Evolutionary conservation across 2,113 vertebrate genomes (phyloP), one percentile per base, ranked within the genome.

Genomic region (Echinops telfairi): DNA sequence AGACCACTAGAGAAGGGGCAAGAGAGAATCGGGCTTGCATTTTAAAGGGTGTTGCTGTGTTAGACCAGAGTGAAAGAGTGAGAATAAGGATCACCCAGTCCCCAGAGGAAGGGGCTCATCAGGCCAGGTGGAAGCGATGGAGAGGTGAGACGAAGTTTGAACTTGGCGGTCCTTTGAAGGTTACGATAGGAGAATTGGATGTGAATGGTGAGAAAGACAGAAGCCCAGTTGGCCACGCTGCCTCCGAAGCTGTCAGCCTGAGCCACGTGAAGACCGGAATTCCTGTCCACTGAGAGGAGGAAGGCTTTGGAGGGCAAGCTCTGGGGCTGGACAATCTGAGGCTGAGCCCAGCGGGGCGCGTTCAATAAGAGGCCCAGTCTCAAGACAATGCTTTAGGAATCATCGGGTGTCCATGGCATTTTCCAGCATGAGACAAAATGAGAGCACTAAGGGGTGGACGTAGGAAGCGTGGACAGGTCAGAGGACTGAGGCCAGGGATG

Each of bases 1-100:
- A n/a, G 62, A 47, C 19, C 19, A 23, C 43, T 2, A 10, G 36
- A 36, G 79, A 3, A 25, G 19, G 58, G 23, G 20, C 40, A 12
- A 22, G 1, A n/a, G 7, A 6, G 0, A 0, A 27, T 29, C 14
- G n/a, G 58, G 33, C 8, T 1, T 29, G 33, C 3, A 6, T 53
- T 22, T n/a, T 38, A 57, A 80, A 57, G 76, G 19, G 22, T 33
- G 71, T 40, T 66, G 17, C 66, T 43, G n/a, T 2, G 43, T 33
- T 22, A 23, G 75, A 27, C 29, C 27, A 77, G 62, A 17, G 19
- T 2, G 31, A 83, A 78, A 83, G 53, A 8, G 47, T 53, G 47
- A 11, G 33, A 62, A 31, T 7, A 40, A 23, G 62, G 4, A 3
- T 19, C 19, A 64, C 29, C 23, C 80, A 40, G 75, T 58, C 25